Evolutionary conservation across 2,113 vertebrate species (phyloP), one percentile per base, ranked within the genome.

Genomic region (Leucosticte australis): DNA sequence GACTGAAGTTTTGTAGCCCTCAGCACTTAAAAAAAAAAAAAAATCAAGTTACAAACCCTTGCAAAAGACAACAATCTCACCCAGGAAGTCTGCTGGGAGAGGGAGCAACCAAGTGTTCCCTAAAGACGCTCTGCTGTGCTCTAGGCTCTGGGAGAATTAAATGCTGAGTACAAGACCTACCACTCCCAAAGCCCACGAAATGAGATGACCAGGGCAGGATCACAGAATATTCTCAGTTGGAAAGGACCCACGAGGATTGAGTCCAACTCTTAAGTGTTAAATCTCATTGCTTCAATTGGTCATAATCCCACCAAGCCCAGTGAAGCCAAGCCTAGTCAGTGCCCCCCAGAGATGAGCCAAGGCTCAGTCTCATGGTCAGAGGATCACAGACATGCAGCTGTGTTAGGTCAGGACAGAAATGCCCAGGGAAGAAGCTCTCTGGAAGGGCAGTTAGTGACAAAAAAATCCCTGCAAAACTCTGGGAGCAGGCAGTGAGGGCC

Each of bases 401-500:
- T 0, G 30, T 1, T 1, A 12, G 64, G 16, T 8, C 57, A n/a
- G 42, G 2, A 19, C 13, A 63, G 44, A 16, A 47, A 5, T 15
- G 59, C 41, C 23, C n/a, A 2, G 2, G 49, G 28, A 12, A 16
- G 30, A 13, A 50, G 31, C 33, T 46, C 68, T 46, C 47, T 10
- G 28, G 8, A 57, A 63, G 69, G 47, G 47, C 68, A 53, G 15
- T 1, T 8, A 7, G 7, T 9, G n/a, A 42, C 17, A 9, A 28
- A 44, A 42, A 71, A 33, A 9, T 9, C 37, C 26, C 56, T 30
- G 39, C 39, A 26, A 7, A n/a, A 9, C 41, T 1, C 85, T 4
- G 6, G 37, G 16, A 47, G 15, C 15, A 27, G 30, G 18, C 60
- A 69, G 64, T 2, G 39, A 47, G 70, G 33, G 39, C 15, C 28